Evolutionary conservation across 2,113 vertebrate species (phyloP), one percentile per base, ranked within the genome.

Genomic region (Cairina moschata): DNA sequence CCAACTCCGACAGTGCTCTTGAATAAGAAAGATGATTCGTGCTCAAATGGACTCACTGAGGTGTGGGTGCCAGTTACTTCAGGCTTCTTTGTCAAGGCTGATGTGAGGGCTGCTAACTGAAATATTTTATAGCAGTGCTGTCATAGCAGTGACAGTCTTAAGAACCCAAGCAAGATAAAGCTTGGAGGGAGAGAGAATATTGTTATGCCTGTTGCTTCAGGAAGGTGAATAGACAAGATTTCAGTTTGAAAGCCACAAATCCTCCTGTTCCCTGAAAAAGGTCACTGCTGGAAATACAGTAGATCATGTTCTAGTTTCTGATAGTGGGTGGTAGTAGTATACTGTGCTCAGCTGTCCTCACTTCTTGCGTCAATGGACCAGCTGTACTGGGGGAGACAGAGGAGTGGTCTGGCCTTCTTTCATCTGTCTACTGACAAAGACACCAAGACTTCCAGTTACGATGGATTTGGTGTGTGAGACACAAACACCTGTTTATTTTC

Each of bases 401-500:
- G 48, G 26, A 67, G 16, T 68, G 9, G 62, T 65, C 75, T 88
- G 25, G 1, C 11, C 8, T 11, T 74, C 69, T 93, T 88, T 79
- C 23, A 66, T 66, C 77, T 36, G 25, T 58, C n/a, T 92, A 3
- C 17, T 66, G 58, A 79, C 40, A 87, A 86, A 88, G 31, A 17
- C 69, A 84, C 16, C 2, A n/a, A 75, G 34, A 32, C 15, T 92
- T 91, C 48, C 69, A 79, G n/a, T 68, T 50, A 34, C 7, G 14
- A 38, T 58, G 32, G n/a, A 75, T 86, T 93, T 86, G 9, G 38
- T 69, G 66, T 73, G 58, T 9, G 72, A 52, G 23, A 29, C 59
- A 54, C 65, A 94, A 91, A 90, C 65, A 82, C 16, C 74, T 95
- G 58, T 90, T 95, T 89, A 59, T 91, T 95, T 94, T 77, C 83